These are phyloP conservation scores for Lydus trimaculatus DNA, from an alignment of 2,888 invertebrate genomes.

Conservation along the genomic window DNA sequence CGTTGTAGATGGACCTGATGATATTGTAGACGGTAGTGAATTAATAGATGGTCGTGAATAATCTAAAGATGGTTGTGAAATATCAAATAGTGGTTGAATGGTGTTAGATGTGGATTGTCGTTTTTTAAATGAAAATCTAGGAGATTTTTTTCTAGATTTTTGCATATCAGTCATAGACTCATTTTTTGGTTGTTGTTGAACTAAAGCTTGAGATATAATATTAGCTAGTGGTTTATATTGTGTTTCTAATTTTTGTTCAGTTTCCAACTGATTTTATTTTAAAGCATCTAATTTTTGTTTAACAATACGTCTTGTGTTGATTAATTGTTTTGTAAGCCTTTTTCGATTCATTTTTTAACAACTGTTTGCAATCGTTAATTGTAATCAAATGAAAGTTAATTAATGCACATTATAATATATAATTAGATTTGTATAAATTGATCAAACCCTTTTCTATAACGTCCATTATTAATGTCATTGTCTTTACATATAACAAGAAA, in stretches of 20 bases:
- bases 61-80: too few relatives aligned
- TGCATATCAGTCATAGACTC: too few relatives aligned
- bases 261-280: background rate
- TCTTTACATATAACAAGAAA: slow-evolving; percentile 35
- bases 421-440: slow-evolving; percentile 7
- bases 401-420: background rate
- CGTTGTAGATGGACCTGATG: background rate
- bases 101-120: too few relatives aligned
- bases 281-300: background rate
- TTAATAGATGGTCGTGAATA: background rate
- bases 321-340: background rate
- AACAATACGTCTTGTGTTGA: background rate
- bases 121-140: too few relatives aligned
- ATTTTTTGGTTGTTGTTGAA: background rate
- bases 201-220: background rate
- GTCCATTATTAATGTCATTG: slow-evolving; percentile 36
- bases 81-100: too few relatives aligned
- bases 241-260: background rate
- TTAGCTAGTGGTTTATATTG: background rate
- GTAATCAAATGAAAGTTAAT: background rate
- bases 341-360: background rate
- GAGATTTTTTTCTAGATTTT: too few relatives aligned
- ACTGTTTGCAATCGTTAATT: background rate
- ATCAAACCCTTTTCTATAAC: slow-evolving; percentile 30
- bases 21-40: background rate